Evolutionary conservation across 2,888 invertebrate genomes (phyloP).

Genomic region (Hecatera dysodea): DNA sequence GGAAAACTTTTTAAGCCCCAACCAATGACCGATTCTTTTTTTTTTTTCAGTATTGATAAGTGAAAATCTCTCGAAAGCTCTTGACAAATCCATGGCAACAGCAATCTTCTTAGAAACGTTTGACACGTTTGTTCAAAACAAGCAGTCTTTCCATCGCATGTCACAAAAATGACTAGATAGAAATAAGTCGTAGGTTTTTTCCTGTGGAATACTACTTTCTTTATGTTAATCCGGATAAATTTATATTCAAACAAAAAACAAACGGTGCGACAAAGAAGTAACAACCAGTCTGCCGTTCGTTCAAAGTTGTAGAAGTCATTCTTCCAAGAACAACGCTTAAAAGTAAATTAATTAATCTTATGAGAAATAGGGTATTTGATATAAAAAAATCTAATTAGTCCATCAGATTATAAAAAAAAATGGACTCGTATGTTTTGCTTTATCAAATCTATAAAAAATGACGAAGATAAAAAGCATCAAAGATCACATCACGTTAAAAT

Average conservation of each 20-base stretch:
- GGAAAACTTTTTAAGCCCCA: background rate
- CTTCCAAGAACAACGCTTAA: background rate
- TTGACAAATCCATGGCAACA: background rate
- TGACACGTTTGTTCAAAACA: no score
- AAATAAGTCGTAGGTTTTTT: background rate
- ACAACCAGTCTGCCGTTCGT: background rate
- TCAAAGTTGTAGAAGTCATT: background rate
- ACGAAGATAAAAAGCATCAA: no score
- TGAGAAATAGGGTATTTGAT: no score
- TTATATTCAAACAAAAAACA: background rate
- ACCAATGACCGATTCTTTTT: background rate
- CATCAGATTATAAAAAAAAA: no score
- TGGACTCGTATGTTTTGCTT: no score
- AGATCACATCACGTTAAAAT: no score
- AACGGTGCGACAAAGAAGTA: no score
- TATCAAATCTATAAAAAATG: no score
- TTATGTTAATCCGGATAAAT: background rate
- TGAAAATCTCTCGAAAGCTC: background rate
- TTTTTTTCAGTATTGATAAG: background rate
- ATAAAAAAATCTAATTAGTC: no score
- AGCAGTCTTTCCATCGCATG: background rate
- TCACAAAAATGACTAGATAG: background rate
- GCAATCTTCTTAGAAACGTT: background rate
- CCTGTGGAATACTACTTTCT: background rate
- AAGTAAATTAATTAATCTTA: background rate